These are phyloP conservation scores for Lithobius niger DNA, from an alignment of 1,140 invertebrate genomes.

Conservation along the genomic window DNA sequence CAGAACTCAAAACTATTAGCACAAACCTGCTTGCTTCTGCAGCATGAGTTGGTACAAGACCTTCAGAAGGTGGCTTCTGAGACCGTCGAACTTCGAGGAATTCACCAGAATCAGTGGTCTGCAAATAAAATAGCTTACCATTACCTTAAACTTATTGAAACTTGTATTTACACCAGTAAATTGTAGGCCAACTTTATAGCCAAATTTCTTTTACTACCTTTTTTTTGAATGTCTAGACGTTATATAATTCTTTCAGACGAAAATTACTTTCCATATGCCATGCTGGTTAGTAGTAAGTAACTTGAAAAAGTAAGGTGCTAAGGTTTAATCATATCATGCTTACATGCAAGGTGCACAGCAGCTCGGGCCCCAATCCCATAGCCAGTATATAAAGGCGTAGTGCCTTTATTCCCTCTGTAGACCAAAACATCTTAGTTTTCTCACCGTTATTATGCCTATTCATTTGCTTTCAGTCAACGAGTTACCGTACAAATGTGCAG, in stretches of 20 bases:
- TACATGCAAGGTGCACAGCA: no score
- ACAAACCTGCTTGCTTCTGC: conserved; percentile 27
- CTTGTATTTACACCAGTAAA: background rate
- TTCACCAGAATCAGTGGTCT: conserved; percentile 6
- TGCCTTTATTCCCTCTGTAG: no score
- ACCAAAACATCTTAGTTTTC: no score
- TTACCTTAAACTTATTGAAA: background rate
- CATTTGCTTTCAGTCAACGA: no score
- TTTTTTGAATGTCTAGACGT: background rate
- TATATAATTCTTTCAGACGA: background rate
- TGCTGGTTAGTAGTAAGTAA: background rate
- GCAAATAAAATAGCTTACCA: background rate
- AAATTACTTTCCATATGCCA: background rate
- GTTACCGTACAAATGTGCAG: no score
- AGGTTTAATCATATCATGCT: no score
- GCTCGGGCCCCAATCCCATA: no score
- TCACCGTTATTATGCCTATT: no score
- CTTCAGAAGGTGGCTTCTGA: conserved; percentile 16
- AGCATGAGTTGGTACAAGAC: conserved; percentile 31
- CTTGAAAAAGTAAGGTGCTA: no score
- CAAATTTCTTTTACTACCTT: background rate
- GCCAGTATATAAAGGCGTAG: no score
- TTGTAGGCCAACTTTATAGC: background rate
- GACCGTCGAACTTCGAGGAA: background rate
- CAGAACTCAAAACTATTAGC: background rate